Percentiles rank a stretch among this genome's conserved stretches.
Conservation (phyloP, 2,888 invertebrate genomes). For the Sthenelais limicola region DNA sequence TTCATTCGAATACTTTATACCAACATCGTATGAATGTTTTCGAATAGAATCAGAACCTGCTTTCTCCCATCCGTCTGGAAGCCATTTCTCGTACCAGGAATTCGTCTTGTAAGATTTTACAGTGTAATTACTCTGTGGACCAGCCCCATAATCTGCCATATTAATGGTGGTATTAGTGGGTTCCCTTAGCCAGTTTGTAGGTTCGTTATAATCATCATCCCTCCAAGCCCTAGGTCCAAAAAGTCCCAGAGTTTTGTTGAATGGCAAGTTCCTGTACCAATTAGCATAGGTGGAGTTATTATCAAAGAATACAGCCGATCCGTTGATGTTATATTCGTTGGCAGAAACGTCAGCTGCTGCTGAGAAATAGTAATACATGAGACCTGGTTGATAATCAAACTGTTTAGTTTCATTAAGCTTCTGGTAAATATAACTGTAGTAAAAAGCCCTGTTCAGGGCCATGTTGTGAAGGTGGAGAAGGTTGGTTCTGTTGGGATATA, state of each 20-base stretch:
- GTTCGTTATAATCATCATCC: slow-evolving; percentile 78
- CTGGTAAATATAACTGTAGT: slow-evolving; percentile 77
- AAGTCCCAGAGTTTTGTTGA: slow-evolving; percentile 93
- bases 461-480: slow-evolving; percentile 94
- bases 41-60: slow-evolving; percentile 75
- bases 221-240: slow-evolving; percentile 93
- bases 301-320: slow-evolving; percentile 93
- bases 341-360: slow-evolving; percentile 95
- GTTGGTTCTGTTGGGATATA: slow-evolving; percentile 87
- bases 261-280: slow-evolving; percentile 90
- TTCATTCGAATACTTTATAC: slow-evolving; percentile 66
- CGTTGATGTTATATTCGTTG: slow-evolving; percentile 85
- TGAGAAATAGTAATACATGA: slow-evolving; percentile 97
- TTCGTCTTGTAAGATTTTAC: slow-evolving; percentile 91
- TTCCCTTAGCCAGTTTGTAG: slow-evolving; percentile 93
- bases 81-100: slow-evolving; percentile 93
- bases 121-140: slow-evolving; percentile 89
- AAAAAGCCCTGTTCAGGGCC: slow-evolving; percentile 96
- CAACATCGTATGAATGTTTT: slow-evolving; percentile 66
- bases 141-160: slow-evolving; percentile 76
- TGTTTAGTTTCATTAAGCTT: slow-evolving; percentile 54
- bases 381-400: slow-evolving; percentile 88
- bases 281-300: slow-evolving; percentile 95
- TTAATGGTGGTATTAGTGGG: slow-evolving; percentile 93
- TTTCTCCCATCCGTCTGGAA: slow-evolving; percentile 87